Base-by-base conservation (phyloP, 2,797 vertebrate species). In the Moxostoma hubbsi region DNA sequence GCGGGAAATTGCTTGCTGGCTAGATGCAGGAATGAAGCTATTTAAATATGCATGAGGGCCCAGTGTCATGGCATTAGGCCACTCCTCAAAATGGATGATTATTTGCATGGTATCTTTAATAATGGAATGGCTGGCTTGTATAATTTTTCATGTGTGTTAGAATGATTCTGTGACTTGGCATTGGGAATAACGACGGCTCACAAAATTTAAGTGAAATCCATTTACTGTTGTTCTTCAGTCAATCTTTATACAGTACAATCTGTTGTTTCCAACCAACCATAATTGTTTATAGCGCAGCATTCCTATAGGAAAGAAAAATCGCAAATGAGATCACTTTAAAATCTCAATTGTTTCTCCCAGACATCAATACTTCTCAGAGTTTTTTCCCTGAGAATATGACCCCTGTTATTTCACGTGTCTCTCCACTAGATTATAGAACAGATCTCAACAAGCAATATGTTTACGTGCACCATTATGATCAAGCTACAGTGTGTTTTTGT, bases 31-130 rank as follows among this genome's bases (percentile, higher is more conserved):
- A 91, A 88, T 94, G 94, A 88, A 82, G 81, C 91, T 92, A 91
- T 93, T 98, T 98, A 97, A 97, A 79, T 98, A 98, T 98, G 97
- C 97, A 98, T 98, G 96, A 97, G 96, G 95, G 95, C 88, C 82
- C 24, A 90, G 95, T 97, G 96, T 96, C 95, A 95, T 96, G 95
- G 95, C 97, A 97, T 92, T 96, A 97, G 97, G 95, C 96, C 96
- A 94, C 96, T 96, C 96, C 96, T 97, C 92, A 89, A 93, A 94
- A 94, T 94, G 94, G 93, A 68, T 93, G 93, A 91, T 93, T 92
- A 92, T 62, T 68, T 66, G 57, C 75, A 67, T 55, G 55, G 4
- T 65, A 58, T 65, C 69, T 66, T 46, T 58, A 57, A 79, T 79
- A 79, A 65, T 57, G 45, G 73, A 73, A 79, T 2, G 7, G 18